These are phyloP conservation scores for Grantiella picta DNA, from an alignment of 2,113 vertebrate species.

Conservation along the genomic window DNA sequence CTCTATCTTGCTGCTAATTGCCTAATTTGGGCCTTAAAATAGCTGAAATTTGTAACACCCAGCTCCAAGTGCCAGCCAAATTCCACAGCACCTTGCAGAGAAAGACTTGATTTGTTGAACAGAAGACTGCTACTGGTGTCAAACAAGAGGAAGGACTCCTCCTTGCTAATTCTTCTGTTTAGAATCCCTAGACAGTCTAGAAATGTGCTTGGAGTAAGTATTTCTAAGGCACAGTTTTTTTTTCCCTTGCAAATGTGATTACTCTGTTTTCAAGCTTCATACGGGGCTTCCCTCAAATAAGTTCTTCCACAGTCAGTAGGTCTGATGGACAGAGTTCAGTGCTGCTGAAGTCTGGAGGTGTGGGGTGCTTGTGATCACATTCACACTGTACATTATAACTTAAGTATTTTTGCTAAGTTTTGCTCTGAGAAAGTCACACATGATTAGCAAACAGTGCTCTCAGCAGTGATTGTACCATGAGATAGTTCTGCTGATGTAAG, in stretches of 20 bases:
- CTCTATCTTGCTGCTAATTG: not conserved
- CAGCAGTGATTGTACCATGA: not conserved
- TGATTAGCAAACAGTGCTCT: not conserved
- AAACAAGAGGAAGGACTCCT: not conserved
- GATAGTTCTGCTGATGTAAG: not conserved
- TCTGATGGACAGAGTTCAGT: not conserved
- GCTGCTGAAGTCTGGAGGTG: not conserved
- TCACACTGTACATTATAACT: not conserved
- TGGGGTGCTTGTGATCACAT: not conserved
- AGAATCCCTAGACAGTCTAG: not conserved
- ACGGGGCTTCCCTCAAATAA: not conserved
- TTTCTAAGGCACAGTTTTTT: not conserved
- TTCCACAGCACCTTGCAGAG: not conserved
- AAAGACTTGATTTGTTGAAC: not conserved
- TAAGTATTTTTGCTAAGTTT: not conserved
- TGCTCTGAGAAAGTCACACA: not conserved
- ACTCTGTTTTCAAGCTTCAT: not conserved
- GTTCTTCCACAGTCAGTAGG: fast-evolving
- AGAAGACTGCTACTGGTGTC: not conserved
- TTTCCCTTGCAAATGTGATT: not conserved
- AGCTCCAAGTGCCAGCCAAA: not conserved
- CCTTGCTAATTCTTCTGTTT: not conserved
- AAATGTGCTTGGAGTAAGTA: not conserved
- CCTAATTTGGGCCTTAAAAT: not conserved
- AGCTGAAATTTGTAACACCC: not conserved